Evolutionary conservation across 1,140 invertebrate species (phyloP), one percentile per base, ranked within the genome.

Genomic region (Muscidifurax raptorellus): DNA sequence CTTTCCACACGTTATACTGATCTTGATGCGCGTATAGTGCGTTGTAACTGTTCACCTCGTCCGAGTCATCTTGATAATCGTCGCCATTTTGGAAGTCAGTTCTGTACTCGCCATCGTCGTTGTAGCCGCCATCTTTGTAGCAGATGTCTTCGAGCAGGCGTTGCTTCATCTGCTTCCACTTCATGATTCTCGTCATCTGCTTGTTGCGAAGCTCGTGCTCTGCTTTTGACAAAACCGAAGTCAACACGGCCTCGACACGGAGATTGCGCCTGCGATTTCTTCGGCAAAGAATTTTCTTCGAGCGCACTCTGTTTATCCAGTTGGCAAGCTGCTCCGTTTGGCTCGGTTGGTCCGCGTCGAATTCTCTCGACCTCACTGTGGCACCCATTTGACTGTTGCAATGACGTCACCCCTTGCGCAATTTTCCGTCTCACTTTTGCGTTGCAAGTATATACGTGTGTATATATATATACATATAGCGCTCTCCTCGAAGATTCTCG

Each of bases 281-380:
- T 71, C 92, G 89, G 64, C 90, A 91, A 47, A 88, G 88, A 10
- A 89, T 80, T 88, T 93, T 94, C 88, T 94, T 94, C 40, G 86
- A 83, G 80, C 92, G 91, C 40, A 94, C 90, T 85, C 89, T 88
- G 30, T 82, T 87, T 72, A 94, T 94, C 94, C 94, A 94, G 83
- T 90, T 90, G 13, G 87, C 69, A 7, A 93, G 85, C 83, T 91
- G 90, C 84, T 90, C 91, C 27, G 90, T 91, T 6, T 89, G 86
- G 64, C 89, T 89, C 52, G 78, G 88, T 83, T 89, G 86, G 13
- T 89, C 84, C 30, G 79, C 15, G 12, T 90, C 88, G 40, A 86
- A 80, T 59, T 88, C 87, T 30, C 86, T 67, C 32, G 79, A 85
- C 71, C 77, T 88, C 32, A 82, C 30, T 1, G 75, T 80, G 18